Evolutionary conservation across 2,888 invertebrate species (phyloP), one percentile per base, ranked within the genome.

Genomic region (Frankliniella intonsa): DNA sequence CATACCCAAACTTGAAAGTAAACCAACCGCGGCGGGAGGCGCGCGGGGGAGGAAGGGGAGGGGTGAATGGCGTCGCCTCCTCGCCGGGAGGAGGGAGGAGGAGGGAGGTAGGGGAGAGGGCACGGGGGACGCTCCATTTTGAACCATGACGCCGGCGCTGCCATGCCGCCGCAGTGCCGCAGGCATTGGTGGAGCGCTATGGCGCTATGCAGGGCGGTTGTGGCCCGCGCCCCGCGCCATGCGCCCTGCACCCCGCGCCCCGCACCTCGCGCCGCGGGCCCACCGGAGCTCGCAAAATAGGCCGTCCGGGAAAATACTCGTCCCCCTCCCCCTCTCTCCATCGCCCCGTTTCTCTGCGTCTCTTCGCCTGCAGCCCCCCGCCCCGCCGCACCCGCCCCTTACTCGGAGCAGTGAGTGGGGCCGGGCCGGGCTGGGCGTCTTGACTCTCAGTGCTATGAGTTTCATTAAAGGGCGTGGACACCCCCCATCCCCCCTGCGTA

Each of bases 391-490:
- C 38, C 38, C 38, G 38, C 38, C 5, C 38, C 38, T 38, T 3
- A 38, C 38, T 38, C 38, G 38, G 38, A 38, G 38, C 38, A 38
- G 38, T 38, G 69, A 76, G 69, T 25, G 69, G 69, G 69, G n/a
- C n/a, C n/a, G n/a, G n/a, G n/a, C n/a, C n/a, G n/a, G n/a, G n/a
- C n/a, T n/a, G n/a, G n/a, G 25, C 69, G 69, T 76, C 69, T 76
- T 76, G 69, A 76, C 69, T 76, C 22, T 25, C 25, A 76, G 69
- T 76, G 69, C 69, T 25, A 76, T 76, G 69, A 76, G 69, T 76
- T 76, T 76, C 69, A 76, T 76, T 62, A 62, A 17, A 62, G 62
- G n/a, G 19, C 62, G 14, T 14, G 7, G 62, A 19, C 19, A 17
- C 22, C 69, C 69, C 69, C 69, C 12, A 22, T 25, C 12, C 25